Percentiles rank a stretch among this genome's conserved stretches.
Conservation (phyloP, 1,140 invertebrate genomes). For the Onthophagus taurus region DNA sequence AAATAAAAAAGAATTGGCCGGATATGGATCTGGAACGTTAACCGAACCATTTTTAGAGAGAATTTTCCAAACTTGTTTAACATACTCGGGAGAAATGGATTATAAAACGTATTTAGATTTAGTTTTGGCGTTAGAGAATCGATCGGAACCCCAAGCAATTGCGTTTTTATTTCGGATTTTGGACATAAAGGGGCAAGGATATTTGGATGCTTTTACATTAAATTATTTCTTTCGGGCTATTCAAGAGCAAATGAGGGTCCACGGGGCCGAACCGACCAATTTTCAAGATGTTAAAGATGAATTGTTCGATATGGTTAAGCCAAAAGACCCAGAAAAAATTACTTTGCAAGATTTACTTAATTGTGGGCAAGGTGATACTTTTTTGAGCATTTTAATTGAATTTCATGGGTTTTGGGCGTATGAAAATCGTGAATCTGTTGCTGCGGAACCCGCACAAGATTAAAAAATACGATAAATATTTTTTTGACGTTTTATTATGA, state of each 20-base stretch:
- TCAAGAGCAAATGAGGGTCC: conserved; percentile 76
- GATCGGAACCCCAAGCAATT: conserved; percentile 81
- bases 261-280: conserved; percentile 75
- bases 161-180: conserved; percentile 89
- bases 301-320: conserved; percentile 96
- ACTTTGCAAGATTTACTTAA: conserved; percentile 75
- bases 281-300: conserved; percentile 96
- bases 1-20: conserved; percentile 75
- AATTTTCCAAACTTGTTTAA: conserved; percentile 91
- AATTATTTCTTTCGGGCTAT: conserved; percentile 92
- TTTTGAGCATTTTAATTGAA: conserved; percentile 90
- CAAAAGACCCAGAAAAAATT: conserved; percentile 73
- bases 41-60: conserved; percentile 85
- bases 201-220: conserved; percentile 81
- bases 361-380: conserved; percentile 83
- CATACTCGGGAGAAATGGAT: conserved; percentile 95
- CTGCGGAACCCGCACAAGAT: conserved; percentile 43
- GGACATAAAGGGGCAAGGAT: conserved; percentile 82
- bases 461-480: too few species aligned
- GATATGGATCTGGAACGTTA: conserved; percentile 82
- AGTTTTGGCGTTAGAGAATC: conserved; percentile 87
- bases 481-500: too few species aligned
- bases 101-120: conserved; percentile 96
- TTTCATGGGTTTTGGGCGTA: conserved; percentile 95
- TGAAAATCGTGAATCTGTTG: conserved; percentile 79